Evolutionary conservation across 2,888 invertebrate genomes (phyloP).

Genomic region (Tetranychus piercei): DNA sequence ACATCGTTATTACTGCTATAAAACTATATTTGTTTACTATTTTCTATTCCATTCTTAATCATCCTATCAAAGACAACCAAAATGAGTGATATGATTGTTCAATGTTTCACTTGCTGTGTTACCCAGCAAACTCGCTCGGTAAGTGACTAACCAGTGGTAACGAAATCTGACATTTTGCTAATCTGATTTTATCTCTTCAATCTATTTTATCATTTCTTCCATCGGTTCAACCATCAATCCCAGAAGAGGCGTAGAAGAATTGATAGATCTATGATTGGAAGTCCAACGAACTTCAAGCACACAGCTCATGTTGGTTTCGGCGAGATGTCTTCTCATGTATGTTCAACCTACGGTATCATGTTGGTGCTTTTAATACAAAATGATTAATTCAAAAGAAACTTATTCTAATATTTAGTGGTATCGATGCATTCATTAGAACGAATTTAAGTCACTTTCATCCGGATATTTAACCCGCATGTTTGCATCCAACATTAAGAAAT

Average conservation of each 20-base stretch:
- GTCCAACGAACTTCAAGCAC: constrained; percentile 86
- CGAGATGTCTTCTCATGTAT: constrained; percentile 48
- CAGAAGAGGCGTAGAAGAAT: constrained; percentile 33
- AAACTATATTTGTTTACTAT: too few species aligned
- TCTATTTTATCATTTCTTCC: neutral
- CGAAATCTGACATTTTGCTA: neutral
- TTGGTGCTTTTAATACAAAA: neutral
- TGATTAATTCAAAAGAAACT: neutral
- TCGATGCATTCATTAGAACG: neutral
- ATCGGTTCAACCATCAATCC: neutral
- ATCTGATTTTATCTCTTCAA: neutral
- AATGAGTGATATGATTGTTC: constrained; percentile 56
- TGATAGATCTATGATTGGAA: constrained; percentile 76
- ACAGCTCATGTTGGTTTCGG: constrained; percentile 77
- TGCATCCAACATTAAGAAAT: neutral
- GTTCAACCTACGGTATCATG: constrained; percentile 8
- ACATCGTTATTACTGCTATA: too few species aligned
- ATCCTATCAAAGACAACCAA: neutral
- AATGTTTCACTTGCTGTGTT: constrained; percentile 79
- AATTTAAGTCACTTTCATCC: neutral
- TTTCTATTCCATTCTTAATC: too few species aligned
- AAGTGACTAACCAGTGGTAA: constrained; percentile 15
- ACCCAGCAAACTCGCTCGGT: constrained; percentile 48
- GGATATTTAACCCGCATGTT: neutral
- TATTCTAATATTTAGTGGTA: neutral